Evolutionary conservation across 1,140 invertebrate species (phyloP).

Genomic region (Monomorium pharaonis): DNA sequence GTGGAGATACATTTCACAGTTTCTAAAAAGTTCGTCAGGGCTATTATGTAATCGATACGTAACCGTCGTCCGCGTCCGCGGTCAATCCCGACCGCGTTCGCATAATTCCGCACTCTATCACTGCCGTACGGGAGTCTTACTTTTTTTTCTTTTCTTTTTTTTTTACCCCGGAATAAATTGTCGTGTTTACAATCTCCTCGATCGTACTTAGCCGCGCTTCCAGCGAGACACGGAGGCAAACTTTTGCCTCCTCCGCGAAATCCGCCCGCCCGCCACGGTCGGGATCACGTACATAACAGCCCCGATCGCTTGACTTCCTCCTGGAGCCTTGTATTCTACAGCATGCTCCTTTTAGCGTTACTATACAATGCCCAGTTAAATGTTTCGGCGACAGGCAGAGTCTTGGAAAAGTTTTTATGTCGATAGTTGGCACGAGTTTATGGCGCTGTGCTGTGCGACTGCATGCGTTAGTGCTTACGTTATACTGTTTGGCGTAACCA

Average conservation of each 20-base stretch:
- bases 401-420: constrained; percentile 72
- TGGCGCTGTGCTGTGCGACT: constrained; percentile 78
- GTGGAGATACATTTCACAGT: constrained; percentile 81
- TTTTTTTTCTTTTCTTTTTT: too few relatives aligned
- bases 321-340: constrained; percentile 75
- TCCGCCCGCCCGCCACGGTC: background rate
- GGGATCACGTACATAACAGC: constrained; percentile 71
- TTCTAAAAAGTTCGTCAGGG: constrained; percentile 78
- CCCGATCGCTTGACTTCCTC: constrained; percentile 69
- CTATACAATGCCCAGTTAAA: constrained; percentile 66
- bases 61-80: background rate
- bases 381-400: constrained; percentile 67
- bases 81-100: background rate
- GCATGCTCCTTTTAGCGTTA: constrained; percentile 76
- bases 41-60: constrained; percentile 76
- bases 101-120: background rate
- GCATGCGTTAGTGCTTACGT: constrained; percentile 81
- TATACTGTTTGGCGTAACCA: constrained; percentile 69
- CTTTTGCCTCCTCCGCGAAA: background rate
- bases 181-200: background rate
- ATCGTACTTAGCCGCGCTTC: background rate
- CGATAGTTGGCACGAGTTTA: constrained; percentile 79
- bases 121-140: background rate
- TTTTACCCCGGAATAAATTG: constrained; percentile 19
- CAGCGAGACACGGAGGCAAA: background rate